Conservation (phyloP, 2,113 vertebrate genomes). For the Apaloderma vittatum region DNA sequence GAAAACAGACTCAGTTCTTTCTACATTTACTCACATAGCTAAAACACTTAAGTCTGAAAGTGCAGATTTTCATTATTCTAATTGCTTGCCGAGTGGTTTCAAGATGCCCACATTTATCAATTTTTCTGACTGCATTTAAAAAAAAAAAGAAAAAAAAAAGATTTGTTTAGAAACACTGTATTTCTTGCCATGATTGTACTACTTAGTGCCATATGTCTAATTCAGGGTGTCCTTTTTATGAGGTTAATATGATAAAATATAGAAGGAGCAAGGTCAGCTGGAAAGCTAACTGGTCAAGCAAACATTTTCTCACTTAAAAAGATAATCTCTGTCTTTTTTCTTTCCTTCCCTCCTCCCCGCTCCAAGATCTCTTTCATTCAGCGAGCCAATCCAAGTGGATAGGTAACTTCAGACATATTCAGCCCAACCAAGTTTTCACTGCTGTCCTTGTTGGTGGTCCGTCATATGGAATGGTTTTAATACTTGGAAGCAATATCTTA, state of each 20-base stretch:
- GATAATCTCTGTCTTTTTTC: background rate
- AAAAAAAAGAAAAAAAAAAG: background rate
- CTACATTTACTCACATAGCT: background rate
- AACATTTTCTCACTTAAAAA: slow-evolving; percentile 1
- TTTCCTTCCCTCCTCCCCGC: background rate
- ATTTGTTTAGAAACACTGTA: background rate
- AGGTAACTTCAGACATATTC: slow-evolving; percentile 14
- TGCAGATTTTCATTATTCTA: background rate
- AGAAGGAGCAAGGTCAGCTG: background rate
- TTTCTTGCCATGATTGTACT: background rate
- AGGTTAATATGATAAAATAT: background rate
- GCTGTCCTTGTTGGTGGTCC: slow-evolving; percentile 69
- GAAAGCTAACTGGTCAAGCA: slow-evolving; percentile 8
- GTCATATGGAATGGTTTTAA: slow-evolving; percentile 67
- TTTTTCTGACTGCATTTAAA: background rate
- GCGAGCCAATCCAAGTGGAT: background rate
- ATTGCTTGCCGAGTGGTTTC: background rate
- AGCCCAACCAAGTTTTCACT: background rate
- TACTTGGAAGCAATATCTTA: slow-evolving; percentile 68
- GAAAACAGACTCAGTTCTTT: background rate
- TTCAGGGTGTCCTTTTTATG: background rate
- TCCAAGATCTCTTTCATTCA: background rate
- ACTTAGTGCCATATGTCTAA: background rate
- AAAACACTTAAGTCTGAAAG: background rate
- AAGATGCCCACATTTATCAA: background rate